phyloP scores from a whole-genome alignment of 2,797 vertebrate genomes.

The Neopelma chrysocephalum region DNA sequence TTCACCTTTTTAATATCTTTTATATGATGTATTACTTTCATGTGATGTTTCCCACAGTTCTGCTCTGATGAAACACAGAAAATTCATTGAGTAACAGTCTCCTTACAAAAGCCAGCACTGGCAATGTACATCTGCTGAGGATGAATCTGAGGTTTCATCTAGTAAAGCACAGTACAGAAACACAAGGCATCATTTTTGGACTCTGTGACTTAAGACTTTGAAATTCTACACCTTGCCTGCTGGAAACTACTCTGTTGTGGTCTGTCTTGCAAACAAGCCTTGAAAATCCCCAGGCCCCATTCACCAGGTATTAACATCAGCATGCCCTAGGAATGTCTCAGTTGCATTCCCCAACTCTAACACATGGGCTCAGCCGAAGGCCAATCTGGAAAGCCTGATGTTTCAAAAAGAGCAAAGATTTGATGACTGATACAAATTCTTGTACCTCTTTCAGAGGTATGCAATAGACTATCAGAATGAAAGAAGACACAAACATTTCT shows the following conservation, averaged over 20 bases:
- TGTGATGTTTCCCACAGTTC: slow-evolving; percentile 53
- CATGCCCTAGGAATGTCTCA: neutral
- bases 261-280: slow-evolving; percentile 13
- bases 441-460: neutral
- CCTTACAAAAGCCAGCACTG: slow-evolving; percentile 34
- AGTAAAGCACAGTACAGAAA: slow-evolving; percentile 2
- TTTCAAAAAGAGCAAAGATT: neutral
- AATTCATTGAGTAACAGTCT: slow-evolving; percentile 31
- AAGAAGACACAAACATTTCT: neutral
- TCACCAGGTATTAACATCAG: slow-evolving; percentile 5
- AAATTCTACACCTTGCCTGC: slow-evolving; percentile 20
- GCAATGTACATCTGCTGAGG: neutral
- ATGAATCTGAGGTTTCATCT: slow-evolving; percentile 37
- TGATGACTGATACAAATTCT: neutral
- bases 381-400: neutral
- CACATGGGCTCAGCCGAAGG: neutral
- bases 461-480: neutral
- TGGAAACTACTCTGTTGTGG: slow-evolving; percentile 24
- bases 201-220: neutral
- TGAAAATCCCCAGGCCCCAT: slow-evolving; percentile 1
- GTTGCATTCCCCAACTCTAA: neutral
- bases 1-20: slow-evolving; percentile 62
- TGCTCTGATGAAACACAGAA: slow-evolving; percentile 36
- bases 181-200: slow-evolving; percentile 30
- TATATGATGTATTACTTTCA: slow-evolving; percentile 47